Evolutionary conservation across 2,797 vertebrate genomes (phyloP).

Genomic region (Poecilia velifera): DNA sequence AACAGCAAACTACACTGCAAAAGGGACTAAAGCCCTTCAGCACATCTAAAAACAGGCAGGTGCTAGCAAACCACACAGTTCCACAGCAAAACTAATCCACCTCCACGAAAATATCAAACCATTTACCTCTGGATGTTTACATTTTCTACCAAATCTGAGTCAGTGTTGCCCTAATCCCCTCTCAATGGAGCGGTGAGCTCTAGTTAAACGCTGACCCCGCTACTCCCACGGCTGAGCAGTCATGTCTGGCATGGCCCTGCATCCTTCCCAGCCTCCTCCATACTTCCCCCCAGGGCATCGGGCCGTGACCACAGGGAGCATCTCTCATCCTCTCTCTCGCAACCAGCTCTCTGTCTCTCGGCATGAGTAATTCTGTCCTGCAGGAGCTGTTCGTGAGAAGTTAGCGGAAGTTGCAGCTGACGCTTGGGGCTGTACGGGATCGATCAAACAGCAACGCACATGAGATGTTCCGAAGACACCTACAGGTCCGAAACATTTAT

Average conservation of each 20-base stretch:
- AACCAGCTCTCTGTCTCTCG: constrained; percentile 58
- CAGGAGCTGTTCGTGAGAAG: constrained; percentile 39
- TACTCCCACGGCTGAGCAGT: constrained; percentile 67
- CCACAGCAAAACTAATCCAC: constrained; percentile 19
- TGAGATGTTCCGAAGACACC: constrained; percentile 38
- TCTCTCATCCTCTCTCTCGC: constrained; percentile 59
- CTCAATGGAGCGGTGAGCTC: constrained; percentile 46
- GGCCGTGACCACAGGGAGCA: constrained; percentile 55
- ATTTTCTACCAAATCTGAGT: constrained; percentile 41
- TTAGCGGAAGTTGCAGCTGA: constrained; percentile 45
- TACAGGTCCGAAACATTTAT: constrained; percentile 25
- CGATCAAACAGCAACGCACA: constrained; percentile 19
- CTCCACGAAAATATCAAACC: constrained; percentile 44
- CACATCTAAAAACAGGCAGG: background rate
- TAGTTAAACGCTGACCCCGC: constrained; percentile 40
- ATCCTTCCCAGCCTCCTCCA: constrained; percentile 68
- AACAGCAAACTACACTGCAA: background rate
- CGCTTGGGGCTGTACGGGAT: constrained; percentile 25
- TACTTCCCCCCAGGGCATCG: constrained; percentile 52
- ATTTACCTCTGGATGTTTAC: constrained; percentile 42
- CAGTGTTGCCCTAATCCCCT: constrained; percentile 43
- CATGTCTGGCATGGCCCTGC: constrained; percentile 55
- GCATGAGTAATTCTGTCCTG: constrained; percentile 57
- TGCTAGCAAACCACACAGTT: background rate
- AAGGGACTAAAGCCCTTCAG: background rate